Conservation (phyloP, 2,113 vertebrate species). For the Heterochromis multidens region DNA sequence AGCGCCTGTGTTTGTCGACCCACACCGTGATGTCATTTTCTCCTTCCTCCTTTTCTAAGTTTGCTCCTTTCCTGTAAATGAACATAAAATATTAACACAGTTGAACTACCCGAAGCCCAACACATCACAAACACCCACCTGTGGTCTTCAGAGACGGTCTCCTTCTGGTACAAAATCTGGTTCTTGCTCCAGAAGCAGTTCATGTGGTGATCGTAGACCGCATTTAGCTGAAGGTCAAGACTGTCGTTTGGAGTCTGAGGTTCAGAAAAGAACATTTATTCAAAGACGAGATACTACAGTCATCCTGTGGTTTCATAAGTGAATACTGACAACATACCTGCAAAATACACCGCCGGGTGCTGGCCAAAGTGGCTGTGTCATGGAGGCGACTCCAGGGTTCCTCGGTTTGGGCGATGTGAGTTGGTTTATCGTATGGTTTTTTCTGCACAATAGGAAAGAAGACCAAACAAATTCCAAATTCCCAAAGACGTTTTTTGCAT, state of each 20-base stretch:
- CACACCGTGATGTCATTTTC: constrained; percentile 61
- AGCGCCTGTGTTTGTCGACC: constrained; percentile 74
- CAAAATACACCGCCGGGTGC: constrained; percentile 51
- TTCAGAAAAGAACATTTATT: background rate
- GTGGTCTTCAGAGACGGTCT: constrained; percentile 56
- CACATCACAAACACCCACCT: constrained; percentile 47
- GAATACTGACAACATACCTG: constrained; percentile 55
- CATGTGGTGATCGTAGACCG: constrained; percentile 80
- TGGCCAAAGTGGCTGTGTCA: constrained; percentile 64
- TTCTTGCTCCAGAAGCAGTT: constrained; percentile 73
- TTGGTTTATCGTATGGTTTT: constrained; percentile 41
- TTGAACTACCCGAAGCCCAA: background rate
- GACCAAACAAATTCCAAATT: background rate
- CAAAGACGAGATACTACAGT: background rate
- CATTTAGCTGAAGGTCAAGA: constrained; percentile 79
- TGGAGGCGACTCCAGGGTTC: constrained; percentile 82
- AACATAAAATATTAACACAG: background rate
- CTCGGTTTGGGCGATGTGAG: constrained; percentile 74
- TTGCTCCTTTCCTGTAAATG: constrained; percentile 10
- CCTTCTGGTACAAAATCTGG: constrained; percentile 72
- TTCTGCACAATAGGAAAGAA: constrained; percentile 61
- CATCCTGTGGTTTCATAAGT: background rate
- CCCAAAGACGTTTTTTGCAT: fast-evolving
- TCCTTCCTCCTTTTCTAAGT: background rate
- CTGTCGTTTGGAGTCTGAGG: constrained; percentile 77